These are phyloP conservation scores for Fopius arisanus DNA, from an alignment of 1,140 invertebrate species.

Conservation along the genomic window DNA sequence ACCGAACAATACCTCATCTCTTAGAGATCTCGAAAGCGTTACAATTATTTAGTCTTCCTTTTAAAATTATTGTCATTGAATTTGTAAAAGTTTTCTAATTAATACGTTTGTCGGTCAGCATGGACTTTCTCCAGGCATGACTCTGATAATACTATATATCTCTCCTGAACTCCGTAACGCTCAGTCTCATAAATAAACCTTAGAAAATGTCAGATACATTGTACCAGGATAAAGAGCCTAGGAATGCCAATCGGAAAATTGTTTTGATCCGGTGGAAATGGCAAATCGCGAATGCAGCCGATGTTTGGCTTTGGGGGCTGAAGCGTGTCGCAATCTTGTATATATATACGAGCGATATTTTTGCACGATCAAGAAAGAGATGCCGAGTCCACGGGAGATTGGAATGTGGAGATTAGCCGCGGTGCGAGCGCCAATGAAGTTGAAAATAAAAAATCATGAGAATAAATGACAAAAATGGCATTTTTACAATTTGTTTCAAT, in stretches of 20 bases:
- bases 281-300: neutral
- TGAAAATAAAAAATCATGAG: constrained; percentile 8
- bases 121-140: neutral
- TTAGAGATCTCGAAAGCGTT: no score
- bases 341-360: constrained; percentile 21
- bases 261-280: constrained; percentile 5
- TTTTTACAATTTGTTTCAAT: neutral
- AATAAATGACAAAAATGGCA: constrained; percentile 11
- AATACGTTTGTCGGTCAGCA: neutral
- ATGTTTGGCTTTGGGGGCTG: neutral
- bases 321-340: neutral
- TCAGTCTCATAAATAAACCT: constrained; percentile 8
- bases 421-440: constrained; percentile 14
- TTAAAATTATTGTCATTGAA: neutral
- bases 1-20: no score
- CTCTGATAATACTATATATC: constrained; percentile 3
- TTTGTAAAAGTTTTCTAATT: constrained; percentile 3
- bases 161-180: neutral
- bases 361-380: constrained; percentile 25
- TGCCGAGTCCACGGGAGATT: constrained; percentile 24
- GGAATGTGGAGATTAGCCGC: constrained; percentile 27
- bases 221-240: constrained; percentile 1
- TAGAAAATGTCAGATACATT: neutral
- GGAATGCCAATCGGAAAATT: constrained; percentile 24
- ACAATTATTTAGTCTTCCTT: neutral